Percentiles rank a stretch among this genome's conserved stretches.
Evolutionary conservation across 2,888 invertebrate species (phyloP).

Genomic region (Stratiomys singularior): DNA sequence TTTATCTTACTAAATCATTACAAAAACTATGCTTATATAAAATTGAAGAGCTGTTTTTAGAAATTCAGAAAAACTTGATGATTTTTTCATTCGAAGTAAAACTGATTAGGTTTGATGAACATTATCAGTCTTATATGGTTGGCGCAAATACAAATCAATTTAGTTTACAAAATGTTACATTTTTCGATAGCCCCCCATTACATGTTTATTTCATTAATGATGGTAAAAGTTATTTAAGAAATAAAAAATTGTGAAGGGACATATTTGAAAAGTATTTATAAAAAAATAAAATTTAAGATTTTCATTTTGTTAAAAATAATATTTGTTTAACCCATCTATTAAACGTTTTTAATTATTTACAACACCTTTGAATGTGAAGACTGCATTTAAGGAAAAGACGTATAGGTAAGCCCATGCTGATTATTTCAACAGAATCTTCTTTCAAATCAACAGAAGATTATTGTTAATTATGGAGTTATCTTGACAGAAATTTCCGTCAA

Average conservation of each 20-base stretch:
- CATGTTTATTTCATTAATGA: not conserved
- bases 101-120: not conserved
- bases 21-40: not conserved
- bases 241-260: not conserved
- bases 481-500: not conserved
- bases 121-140: conserved; percentile 7
- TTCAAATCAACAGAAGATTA: not conserved
- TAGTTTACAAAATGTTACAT: not conserved
- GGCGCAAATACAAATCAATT: conserved; percentile 2
- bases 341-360: not conserved
- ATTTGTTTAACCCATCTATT: not conserved
- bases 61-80: not conserved
- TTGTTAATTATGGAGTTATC: not conserved
- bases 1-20: conserved; percentile 1
- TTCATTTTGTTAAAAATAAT: not conserved
- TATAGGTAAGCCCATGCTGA: not conserved
- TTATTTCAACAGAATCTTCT: conserved; percentile 14
- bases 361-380: not conserved
- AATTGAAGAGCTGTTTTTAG: not conserved
- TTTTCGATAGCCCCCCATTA: conserved; percentile 1
- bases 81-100: not conserved
- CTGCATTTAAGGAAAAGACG: not conserved
- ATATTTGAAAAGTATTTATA: not conserved
- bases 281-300: not conserved
- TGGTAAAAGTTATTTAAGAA: not conserved